Base-by-base conservation (phyloP, 2,888 invertebrate species). In the Cosmia trapezina region DNA sequence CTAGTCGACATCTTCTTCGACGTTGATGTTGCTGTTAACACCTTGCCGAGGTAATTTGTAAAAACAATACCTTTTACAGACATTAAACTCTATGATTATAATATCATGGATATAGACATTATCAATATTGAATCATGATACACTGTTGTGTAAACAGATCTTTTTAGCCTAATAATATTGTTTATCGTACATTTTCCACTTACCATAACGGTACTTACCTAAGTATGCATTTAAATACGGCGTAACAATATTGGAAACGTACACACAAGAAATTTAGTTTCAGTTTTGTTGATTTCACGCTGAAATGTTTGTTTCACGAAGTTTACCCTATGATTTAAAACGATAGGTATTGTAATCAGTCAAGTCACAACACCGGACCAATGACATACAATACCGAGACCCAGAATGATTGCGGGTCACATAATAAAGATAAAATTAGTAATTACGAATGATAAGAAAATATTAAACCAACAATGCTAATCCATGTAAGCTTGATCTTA, bases 1-100 rank as follows among this genome's bases (percentile, higher is more conserved):
- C 89, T 95, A 81, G 94, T 95, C 75, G 95, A 96, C 88, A 94
- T 96, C 86, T 96, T 95, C 88, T 95, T 95, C 89, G 96, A 96
- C 89, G 96, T 96, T 83, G 96, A 95, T 91, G 95, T 95, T 85
- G 93, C 94, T 86, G 94, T 94, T 83, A 94, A 94, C 88, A 92
- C 92, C 49, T 94, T 93, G 83, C 90, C 94, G 87, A 95, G 96
- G 95, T 96, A 95, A 92, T 84, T 88, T 66, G 37, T 47, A 59
- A 28, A 28, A 74, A 83, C 49, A 73, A 57, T 63, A 59, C 37
- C 47, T 59, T 59, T 61, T 51, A 43, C 19, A 54, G 17, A 70
- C 45, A 60, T n/a, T n/a, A n/a, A n/a, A n/a, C n/a, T n/a, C 60
- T 53, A 63, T 47, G 41, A 60, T 62, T 61, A 28, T 41, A 62